phyloP scores from a whole-genome alignment of 1,140 invertebrate genomes.

The Laodelphax striatellus region DNA sequence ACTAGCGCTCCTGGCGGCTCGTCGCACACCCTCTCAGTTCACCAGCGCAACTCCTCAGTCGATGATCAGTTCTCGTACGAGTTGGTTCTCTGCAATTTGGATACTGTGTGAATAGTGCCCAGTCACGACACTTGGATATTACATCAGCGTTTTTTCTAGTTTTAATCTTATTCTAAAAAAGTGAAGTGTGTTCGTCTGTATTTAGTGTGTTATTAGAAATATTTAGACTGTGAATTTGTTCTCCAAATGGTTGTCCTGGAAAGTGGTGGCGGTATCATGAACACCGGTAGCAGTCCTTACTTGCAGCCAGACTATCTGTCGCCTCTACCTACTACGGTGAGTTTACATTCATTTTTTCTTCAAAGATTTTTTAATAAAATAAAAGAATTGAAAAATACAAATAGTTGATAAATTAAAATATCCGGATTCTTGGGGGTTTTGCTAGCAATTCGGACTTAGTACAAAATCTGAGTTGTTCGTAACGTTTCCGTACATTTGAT shows the following conservation, averaged over 20 bases:
- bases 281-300: constrained; percentile 80
- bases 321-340: constrained; percentile 83
- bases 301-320: constrained; percentile 86
- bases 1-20: constrained; percentile 30
- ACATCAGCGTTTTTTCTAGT: constrained; percentile 8
- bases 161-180: constrained; percentile 1
- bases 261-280: constrained; percentile 64
- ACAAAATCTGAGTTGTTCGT: too few species aligned
- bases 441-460: too few species aligned
- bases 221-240: not conserved
- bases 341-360: constrained; percentile 29
- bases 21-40: not conserved
- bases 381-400: not conserved
- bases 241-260: constrained; percentile 80
- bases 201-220: constrained; percentile 5
- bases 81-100: not conserved
- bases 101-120: not conserved
- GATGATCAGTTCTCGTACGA: not conserved
- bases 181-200: constrained; percentile 1
- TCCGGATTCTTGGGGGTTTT: too few species aligned
- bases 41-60: not conserved
- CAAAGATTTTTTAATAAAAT: constrained; percentile 3
- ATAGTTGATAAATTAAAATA: too few species aligned
- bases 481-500: too few species aligned
- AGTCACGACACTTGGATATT: too few species aligned